Evolutionary conservation across 1,140 invertebrate species (phyloP).

Genomic region (Hypothenemus hampei): DNA sequence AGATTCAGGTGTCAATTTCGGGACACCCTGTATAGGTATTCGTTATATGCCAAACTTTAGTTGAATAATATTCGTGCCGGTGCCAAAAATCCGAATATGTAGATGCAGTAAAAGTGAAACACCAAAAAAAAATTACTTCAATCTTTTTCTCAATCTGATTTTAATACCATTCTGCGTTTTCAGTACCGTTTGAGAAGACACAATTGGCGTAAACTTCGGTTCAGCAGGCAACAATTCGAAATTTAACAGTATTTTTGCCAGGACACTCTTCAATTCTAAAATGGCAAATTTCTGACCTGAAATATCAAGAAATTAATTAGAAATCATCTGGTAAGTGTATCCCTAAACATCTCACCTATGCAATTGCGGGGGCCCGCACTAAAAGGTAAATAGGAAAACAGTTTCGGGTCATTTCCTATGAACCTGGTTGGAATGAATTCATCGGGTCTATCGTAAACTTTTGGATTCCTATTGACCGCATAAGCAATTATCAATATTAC

Average conservation of each 20-base stretch:
- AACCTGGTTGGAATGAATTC: slow-evolving; percentile 16
- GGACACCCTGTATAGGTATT: no score
- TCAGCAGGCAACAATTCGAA: slow-evolving; percentile 49
- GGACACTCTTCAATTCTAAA: slow-evolving; percentile 65
- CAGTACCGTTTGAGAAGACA: slow-evolving; percentile 42
- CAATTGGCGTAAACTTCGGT: slow-evolving; percentile 31
- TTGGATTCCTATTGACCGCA: slow-evolving; percentile 10
- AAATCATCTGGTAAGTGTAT: no score
- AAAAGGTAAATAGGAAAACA: slow-evolving; percentile 9
- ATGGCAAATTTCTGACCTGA: slow-evolving; percentile 71
- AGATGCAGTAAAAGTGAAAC: no score
- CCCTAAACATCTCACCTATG: no score
- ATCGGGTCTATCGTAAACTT: slow-evolving; percentile 2
- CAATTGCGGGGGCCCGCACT: slow-evolving; percentile 20
- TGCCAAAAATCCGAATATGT: no score
- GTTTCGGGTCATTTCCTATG: slow-evolving; percentile 2
- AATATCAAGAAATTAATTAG: no score
- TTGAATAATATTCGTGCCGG: no score
- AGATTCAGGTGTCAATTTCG: no score
- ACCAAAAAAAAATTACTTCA: no score
- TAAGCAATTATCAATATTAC: background rate
- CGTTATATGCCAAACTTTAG: no score
- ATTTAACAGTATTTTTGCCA: slow-evolving; percentile 60
- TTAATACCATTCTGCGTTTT: slow-evolving; percentile 44
- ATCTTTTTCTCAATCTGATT: slow-evolving; percentile 38